Evolutionary conservation across 2,113 vertebrate genomes (phyloP), one percentile per base, ranked within the genome.

Genomic region (Odocoileus hemionus): DNA sequence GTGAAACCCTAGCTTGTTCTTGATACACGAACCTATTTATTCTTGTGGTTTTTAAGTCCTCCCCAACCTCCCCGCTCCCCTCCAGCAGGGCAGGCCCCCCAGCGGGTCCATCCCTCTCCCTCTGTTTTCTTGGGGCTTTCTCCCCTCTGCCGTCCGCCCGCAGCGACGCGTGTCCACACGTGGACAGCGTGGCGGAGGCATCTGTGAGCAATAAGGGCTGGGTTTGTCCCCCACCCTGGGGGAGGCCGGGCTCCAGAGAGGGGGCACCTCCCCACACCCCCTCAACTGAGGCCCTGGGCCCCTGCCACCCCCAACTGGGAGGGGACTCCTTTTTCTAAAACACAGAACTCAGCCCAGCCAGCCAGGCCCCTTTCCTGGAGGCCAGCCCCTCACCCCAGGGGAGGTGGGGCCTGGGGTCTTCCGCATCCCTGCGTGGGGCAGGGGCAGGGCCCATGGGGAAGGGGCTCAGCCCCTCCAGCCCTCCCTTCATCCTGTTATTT

Each of bases 11-110:
- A 98, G 98, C 99, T 99, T 99, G 99, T 99, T 99, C 99, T 99
- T 98, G 99, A 99, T 98, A 98, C 97, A 97, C 55, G 4, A 97
- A 99, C 99, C 99, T 99, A 99, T 99, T 99, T 99, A 98, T 98
- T 98, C 98, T 99, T 99, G 99, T 99, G 99, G 99, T 99, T 99
- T 99, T 96, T 96, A 95, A 97, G 96, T 97, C 97, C 89, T 84
- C 82, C 87, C 74, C 33, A 3, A 67, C 50, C 57, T 82, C 52
- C 79, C 58, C 25, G 6, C 47, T 87, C 92, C 89, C 91, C 88
- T 67, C 76, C 93, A 86, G 94, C 94, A 97, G 96, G 96, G 94
- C 96, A 89, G 96, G 86, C 64, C 91, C 91, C 91, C 58, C 23
- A 85, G 16, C 0, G 88, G 95, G 92, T 70, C 94, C 70, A 26